Percentiles rank a stretch among this genome's conserved stretches.
phyloP scores from a whole-genome alignment of 2,888 invertebrate species.

The Metellina segmentata region DNA sequence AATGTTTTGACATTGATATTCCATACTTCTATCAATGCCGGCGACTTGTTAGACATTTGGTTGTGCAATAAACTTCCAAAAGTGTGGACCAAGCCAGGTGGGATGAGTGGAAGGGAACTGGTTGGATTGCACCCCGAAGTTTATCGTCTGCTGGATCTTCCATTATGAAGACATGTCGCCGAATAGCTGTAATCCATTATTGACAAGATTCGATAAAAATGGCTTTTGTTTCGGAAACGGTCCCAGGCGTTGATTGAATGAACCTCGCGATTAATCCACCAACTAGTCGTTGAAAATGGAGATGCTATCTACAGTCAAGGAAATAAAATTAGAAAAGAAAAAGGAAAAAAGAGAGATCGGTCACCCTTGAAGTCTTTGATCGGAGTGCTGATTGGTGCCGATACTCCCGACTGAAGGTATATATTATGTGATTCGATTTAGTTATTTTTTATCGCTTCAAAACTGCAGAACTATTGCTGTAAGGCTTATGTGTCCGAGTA shows the following conservation, averaged over 20 bases:
- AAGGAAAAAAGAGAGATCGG: background rate
- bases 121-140: background rate
- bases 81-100: slow-evolving; percentile 1
- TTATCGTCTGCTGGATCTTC: slow-evolving; percentile 13
- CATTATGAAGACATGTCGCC: slow-evolving; percentile 40
- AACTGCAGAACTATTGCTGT: too few species aligned
- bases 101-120: background rate
- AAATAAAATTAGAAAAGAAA: background rate
- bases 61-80: background rate
- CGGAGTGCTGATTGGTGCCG: background rate
- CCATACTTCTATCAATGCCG: too few species aligned
- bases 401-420: background rate
- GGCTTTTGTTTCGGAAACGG: slow-evolving; percentile 35
- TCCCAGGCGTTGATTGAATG: slow-evolving; percentile 33
- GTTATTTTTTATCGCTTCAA: too few species aligned
- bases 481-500: background rate
- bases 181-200: slow-evolving; percentile 24
- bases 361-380: slow-evolving; percentile 14
- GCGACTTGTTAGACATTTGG: background rate
- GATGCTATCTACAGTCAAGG: slow-evolving; percentile 13
- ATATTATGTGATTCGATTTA: background rate
- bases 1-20: too few species aligned
- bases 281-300: background rate
- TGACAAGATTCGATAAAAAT: slow-evolving; percentile 41
- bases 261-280: slow-evolving; percentile 1